Evolutionary conservation across 1,140 invertebrate genomes (phyloP).

Genomic region (Heliconius eleuchia): DNA sequence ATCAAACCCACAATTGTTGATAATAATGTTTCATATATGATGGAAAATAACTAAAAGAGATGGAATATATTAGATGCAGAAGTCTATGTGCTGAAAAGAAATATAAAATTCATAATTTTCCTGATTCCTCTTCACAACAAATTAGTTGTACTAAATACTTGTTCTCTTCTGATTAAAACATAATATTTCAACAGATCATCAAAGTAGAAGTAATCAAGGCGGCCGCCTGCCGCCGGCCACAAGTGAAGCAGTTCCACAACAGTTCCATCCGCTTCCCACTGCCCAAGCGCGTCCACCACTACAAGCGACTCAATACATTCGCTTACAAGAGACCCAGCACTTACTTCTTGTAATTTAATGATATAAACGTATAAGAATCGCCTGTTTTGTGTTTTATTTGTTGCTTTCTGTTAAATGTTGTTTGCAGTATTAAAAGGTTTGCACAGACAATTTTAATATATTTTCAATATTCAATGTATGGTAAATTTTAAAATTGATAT

Average conservation of each 20-base stretch:
- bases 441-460: no score
- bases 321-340: constrained; percentile 96
- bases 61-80: no score
- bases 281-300: constrained; percentile 94
- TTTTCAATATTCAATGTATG: no score
- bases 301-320: constrained; percentile 90
- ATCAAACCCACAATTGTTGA: no score
- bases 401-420: neutral
- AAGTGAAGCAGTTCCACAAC: constrained; percentile 99
- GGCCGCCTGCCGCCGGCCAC: constrained; percentile 93
- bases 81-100: no score
- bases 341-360: constrained; percentile 90
- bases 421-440: no score
- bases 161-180: neutral
- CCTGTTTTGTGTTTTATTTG: neutral
- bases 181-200: constrained; percentile 89
- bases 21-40: no score
- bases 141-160: no score
- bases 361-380: constrained; percentile 29
- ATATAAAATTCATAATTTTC: no score
- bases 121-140: neutral
- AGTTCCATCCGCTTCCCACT: constrained; percentile 97
- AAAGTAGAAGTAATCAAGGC: constrained; percentile 96
- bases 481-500: no score
- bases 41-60: no score